Base-by-base conservation (phyloP, 2,888 invertebrate genomes). In the Drosophila dives region DNA sequence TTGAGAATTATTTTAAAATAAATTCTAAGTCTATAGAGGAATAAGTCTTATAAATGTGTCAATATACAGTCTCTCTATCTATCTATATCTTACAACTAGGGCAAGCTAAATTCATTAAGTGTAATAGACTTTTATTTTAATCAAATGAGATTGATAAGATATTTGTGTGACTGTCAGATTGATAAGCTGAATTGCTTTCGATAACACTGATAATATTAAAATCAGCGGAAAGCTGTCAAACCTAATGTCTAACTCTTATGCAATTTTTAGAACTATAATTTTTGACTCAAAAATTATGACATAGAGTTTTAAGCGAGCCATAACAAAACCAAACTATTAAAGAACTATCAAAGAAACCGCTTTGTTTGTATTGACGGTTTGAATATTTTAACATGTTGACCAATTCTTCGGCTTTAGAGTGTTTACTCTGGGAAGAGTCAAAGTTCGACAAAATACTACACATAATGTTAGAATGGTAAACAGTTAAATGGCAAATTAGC, bases 401-500 rank as follows among this genome's bases (percentile, higher is more conserved):
- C 68, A 45, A 75, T 48, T 53, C 29, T 33, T 63, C 15, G 45
- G 45, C 12, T 20, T 17, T 3, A 64, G 48, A 55, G 54, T 33
- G 54, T 33, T 7, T n/a, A 34, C 34, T 4, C 11, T 17, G 53
- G 38, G 38, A 33, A 33, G 51, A 34, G 36, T 42, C 11, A n/a
- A 26, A 50, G 29, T 60, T 23, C 29, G 26, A 11, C 62, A 63
- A 55, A 48, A 70, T 61, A 20, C 36, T 53, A 38, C 26, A 75
- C 17, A 50, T 49, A 58, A 65, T 68, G 53, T 66, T 62, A 26
- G 20, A 63, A 29, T 29, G 71, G 62, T 65, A 72, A 75, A 80
- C 80, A 77, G 81, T 80, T 83, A 80, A 77, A 69, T 67, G 67
- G 65, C 59, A 74, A 81, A 72, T 63, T 75, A 66, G 85, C 83